A percentile compares a stretch with the other conserved stretches of the same genome.
Evolutionary conservation across 2,797 vertebrate genomes (phyloP).

Genomic region (Micropoecilia bifurca): DNA sequence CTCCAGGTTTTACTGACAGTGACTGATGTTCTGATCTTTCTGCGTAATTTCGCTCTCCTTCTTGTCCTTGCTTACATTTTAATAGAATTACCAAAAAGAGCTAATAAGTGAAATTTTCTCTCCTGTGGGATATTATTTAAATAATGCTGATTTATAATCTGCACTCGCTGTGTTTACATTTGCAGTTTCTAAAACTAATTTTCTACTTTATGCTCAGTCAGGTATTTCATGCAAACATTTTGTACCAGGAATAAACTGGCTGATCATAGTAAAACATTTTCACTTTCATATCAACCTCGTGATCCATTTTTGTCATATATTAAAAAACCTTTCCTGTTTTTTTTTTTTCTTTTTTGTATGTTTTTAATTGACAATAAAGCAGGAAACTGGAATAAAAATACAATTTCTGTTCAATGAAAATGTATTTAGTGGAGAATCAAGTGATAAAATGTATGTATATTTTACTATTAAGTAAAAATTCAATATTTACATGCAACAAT

Average conservation of each 20-base stretch:
- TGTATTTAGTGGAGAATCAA: not conserved
- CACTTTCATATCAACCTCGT: not conserved
- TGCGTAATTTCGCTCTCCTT: conserved; percentile 33
- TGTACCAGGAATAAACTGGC: not conserved
- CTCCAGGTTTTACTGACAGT: conserved; percentile 67
- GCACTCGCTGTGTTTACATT: conserved; percentile 46
- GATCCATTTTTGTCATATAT: no score
- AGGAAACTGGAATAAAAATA: not conserved
- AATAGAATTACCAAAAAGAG: conserved; percentile 38
- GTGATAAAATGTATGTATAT: not conserved
- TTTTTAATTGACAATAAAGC: not conserved
- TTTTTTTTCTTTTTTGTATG: not conserved
- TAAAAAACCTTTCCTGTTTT: not conserved
- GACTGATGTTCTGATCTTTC: conserved; percentile 72
- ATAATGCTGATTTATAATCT: conserved; percentile 55
- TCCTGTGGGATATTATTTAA: conserved; percentile 39
- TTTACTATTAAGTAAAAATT: not conserved
- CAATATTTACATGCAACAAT: not conserved
- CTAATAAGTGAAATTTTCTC: conserved; percentile 40
- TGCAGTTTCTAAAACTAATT: conserved; percentile 42
- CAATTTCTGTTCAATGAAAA: not conserved
- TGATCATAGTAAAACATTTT: not conserved
- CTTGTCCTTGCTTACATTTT: conserved; percentile 18
- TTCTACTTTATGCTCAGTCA: conserved; percentile 20
- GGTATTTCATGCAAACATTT: not conserved